phyloP scores from a whole-genome alignment of 64 coral and sea anemone species.

The Cladopsammia gracilis region DNA sequence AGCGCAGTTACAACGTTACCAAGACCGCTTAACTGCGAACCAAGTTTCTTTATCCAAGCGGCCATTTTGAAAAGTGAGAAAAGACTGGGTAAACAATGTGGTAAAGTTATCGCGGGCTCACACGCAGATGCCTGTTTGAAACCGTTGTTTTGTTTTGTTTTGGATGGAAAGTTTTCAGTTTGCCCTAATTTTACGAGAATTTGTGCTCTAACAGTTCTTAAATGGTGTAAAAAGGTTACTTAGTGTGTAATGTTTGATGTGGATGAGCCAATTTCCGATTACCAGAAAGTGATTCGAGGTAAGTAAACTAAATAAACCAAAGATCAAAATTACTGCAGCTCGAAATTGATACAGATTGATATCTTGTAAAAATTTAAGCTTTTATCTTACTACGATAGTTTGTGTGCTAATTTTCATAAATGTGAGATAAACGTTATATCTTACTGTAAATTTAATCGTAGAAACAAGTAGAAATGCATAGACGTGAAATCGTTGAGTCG shows the following conservation, averaged over 20 bases:
- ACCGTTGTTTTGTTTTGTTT: not conserved
- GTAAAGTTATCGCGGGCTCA: constrained; percentile 3
- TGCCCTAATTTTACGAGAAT: not conserved
- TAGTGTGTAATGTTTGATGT: constrained; percentile 83
- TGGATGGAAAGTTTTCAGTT: not conserved
- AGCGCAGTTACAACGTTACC: constrained; percentile 74
- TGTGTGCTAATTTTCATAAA: too few relatives aligned
- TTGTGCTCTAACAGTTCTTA: not conserved
- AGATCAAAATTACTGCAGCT: not conserved
- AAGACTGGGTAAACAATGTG: not conserved
- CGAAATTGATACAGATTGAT: too few relatives aligned
- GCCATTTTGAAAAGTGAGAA: constrained; percentile 67
- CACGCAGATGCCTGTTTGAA: constrained; percentile 23
- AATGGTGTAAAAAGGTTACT: not conserved
- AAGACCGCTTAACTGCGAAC: constrained; percentile 51
- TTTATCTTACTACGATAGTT: too few relatives aligned
- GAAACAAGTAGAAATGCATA: too few relatives aligned
- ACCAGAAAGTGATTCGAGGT: constrained; percentile 83
- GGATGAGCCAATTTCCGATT: constrained; percentile 89
- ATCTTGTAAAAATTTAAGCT: too few relatives aligned
- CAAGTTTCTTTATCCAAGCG: constrained; percentile 56
- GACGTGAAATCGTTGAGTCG: too few relatives aligned
- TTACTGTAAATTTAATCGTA: too few relatives aligned
- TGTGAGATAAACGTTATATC: too few relatives aligned
- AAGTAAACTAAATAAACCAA: constrained; percentile 6